Conservation (phyloP, 2,797 vertebrate species). For the Phoxinus dragarum region DNA sequence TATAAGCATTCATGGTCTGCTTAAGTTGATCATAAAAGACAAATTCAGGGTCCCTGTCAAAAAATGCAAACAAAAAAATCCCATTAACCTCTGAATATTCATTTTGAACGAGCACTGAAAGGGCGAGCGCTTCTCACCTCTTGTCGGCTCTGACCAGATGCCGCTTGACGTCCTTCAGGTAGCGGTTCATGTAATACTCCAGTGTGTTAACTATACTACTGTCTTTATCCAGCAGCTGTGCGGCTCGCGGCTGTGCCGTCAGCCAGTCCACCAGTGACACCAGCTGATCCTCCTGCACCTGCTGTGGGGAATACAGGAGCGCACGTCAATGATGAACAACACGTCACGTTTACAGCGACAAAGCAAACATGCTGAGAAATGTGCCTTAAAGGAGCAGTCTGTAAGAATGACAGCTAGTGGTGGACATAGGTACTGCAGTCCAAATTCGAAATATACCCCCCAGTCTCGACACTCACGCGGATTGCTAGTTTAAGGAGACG, state of each 20-base stretch:
- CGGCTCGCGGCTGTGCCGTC: slow-evolving; percentile 91
- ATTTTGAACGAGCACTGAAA: rapidly evolving
- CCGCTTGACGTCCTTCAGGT: slow-evolving; percentile 95
- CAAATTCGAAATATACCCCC: too few species aligned
- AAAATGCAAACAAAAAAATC: slow-evolving; percentile 21
- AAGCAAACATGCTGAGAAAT: not conserved
- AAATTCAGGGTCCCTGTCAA: slow-evolving; percentile 93
- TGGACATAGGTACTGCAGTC: too few species aligned
- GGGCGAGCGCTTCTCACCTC: slow-evolving; percentile 75
- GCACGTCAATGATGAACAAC: not conserved
- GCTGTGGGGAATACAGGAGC: slow-evolving; percentile 68
- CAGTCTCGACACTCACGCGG: too few species aligned
- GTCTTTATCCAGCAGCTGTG: slow-evolving; percentile 95
- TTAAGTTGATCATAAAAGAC: slow-evolving; percentile 99
- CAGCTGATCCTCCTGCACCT: slow-evolving; percentile 95
- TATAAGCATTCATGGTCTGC: slow-evolving; percentile 98
- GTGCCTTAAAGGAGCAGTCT: too few species aligned
- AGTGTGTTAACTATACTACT: slow-evolving; percentile 92
- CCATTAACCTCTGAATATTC: rapidly evolving
- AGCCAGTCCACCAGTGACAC: slow-evolving; percentile 95
- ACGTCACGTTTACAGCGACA: not conserved
- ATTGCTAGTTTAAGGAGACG: too few species aligned
- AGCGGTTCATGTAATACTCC: slow-evolving; percentile 89
- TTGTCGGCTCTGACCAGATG: slow-evolving; percentile 96
- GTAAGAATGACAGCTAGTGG: too few species aligned